Evolutionary conservation across 2,113 vertebrate species (phyloP).

Genomic region (Oplegnathus fasciatus): DNA sequence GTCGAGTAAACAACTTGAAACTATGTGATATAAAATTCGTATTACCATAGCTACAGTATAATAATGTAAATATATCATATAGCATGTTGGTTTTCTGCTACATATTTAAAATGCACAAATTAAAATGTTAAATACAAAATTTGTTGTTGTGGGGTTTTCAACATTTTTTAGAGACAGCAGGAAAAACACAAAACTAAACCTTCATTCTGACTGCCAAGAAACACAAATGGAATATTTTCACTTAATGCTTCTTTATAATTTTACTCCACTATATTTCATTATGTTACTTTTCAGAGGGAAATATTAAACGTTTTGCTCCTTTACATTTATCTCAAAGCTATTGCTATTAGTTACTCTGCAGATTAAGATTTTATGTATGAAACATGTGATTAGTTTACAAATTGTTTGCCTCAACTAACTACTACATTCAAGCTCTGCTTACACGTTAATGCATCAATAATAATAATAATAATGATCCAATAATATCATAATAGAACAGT

Average conservation of each 20-base stretch:
- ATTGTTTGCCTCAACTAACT: no score
- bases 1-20: neutral
- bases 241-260: neutral
- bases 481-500: neutral
- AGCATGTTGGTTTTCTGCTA: neutral
- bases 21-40: neutral
- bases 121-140: no score
- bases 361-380: neutral
- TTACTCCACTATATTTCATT: neutral
- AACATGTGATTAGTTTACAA: no score
- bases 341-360: neutral
- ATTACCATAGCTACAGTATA: neutral
- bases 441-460: no score
- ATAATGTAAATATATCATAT: no score
- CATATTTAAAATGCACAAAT: neutral
- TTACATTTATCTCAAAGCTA: neutral
- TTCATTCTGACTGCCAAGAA: neutral
- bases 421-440: neutral
- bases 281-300: neutral
- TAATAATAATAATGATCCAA: no score
- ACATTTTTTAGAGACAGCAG: neutral
- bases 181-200: neutral
- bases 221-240: neutral
- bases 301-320: neutral
- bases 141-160: neutral